Conservation (phyloP, 2,888 invertebrate genomes). For the Andricus quercusramuli region DNA sequence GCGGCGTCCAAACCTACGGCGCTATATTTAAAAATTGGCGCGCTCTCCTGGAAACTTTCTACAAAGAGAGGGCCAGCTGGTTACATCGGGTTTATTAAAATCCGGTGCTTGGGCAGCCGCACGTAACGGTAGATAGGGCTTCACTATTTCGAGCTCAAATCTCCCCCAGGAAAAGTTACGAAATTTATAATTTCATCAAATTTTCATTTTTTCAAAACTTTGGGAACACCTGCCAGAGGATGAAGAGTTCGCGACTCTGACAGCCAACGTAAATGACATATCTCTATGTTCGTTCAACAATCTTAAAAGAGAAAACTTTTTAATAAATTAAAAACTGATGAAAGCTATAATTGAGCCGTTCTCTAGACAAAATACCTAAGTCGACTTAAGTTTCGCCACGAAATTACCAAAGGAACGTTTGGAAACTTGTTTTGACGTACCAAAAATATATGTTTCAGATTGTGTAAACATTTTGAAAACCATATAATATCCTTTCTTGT, state of each 20-base stretch:
- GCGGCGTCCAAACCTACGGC: constrained; percentile 72
- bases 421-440: no score
- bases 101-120: constrained; percentile 55
- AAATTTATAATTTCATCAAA: neutral
- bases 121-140: constrained; percentile 51
- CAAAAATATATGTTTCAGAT: no score
- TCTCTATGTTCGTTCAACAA: neutral
- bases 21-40: constrained; percentile 78
- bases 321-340: no score
- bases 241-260: neutral
- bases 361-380: no score
- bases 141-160: neutral
- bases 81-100: constrained; percentile 56
- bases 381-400: no score
- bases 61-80: constrained; percentile 74
- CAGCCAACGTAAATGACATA: neutral
- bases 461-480: no score
- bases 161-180: neutral
- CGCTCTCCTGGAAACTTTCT: constrained; percentile 76
- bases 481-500: no score
- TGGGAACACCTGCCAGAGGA: neutral
- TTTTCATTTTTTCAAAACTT: neutral
- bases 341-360: no score
- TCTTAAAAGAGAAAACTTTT: no score
- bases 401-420: no score